These are phyloP conservation scores for Machimus atricapillus DNA, from an alignment of 2,888 invertebrate genomes.

Conservation along the genomic window DNA sequence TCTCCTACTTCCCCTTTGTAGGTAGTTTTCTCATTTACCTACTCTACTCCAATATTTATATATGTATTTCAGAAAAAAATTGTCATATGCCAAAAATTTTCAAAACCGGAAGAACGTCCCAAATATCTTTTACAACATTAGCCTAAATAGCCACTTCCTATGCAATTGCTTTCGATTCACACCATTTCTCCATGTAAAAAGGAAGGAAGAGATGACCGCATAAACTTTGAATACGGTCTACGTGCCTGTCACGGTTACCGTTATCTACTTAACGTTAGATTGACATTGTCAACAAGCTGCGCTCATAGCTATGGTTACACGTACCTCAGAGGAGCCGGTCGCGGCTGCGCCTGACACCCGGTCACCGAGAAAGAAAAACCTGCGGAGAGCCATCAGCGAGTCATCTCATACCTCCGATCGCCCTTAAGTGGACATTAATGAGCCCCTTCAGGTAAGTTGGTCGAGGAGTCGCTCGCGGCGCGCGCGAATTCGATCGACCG, in stretches of 20 bases:
- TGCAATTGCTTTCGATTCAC: neutral
- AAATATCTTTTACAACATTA: neutral
- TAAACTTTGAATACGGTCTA: conserved; percentile 21
- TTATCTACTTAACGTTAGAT: conserved; percentile 32
- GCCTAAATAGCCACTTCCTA: neutral
- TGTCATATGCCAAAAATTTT: neutral
- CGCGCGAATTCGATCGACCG: conserved; percentile 23
- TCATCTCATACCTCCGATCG: conserved; percentile 35
- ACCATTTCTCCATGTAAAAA: neutral
- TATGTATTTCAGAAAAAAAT: too few relatives aligned
- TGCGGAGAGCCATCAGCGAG: neutral
- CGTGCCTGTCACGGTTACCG: conserved; percentile 28
- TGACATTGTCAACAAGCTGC: conserved; percentile 32
- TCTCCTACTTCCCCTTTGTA: too few relatives aligned
- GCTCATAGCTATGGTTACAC: neutral
- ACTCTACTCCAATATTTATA: too few relatives aligned
- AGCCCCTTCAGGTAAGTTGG: conserved; percentile 5
- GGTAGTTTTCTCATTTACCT: too few relatives aligned
- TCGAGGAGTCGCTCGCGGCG: neutral
- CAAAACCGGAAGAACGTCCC: neutral
- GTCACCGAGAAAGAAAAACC: neutral
- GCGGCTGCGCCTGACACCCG: neutral
- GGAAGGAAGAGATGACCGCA: conserved; percentile 39
- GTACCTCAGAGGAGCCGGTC: neutral
- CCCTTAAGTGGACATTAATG: conserved; percentile 37